A percentile compares a stretch with the other conserved stretches of the same genome.
Conservation (phyloP, 1,140 invertebrate species). For the Nylanderia fulva region DNA sequence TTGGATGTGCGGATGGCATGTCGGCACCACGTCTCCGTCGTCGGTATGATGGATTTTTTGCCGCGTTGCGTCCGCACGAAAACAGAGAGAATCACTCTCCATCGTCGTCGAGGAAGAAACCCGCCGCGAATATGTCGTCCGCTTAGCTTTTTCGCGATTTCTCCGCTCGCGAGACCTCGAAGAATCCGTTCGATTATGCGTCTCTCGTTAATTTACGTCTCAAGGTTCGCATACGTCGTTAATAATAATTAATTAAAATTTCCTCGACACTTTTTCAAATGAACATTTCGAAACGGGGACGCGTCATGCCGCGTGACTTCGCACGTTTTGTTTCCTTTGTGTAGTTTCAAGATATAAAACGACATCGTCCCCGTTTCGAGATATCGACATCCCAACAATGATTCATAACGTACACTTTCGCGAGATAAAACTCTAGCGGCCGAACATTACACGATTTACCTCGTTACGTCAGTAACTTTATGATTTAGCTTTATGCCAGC, state of each 20-base stretch:
- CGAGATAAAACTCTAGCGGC: neutral
- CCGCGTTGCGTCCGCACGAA: neutral
- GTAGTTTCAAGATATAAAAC: neutral
- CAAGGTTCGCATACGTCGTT: neutral
- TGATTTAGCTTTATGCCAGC: neutral
- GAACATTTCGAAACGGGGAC: no score
- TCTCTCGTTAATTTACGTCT: conserved; percentile 1
- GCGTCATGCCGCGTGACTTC: neutral
- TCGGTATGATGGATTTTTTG: conserved; percentile 75
- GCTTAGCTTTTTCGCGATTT: neutral
- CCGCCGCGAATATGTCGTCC: conserved; percentile 43
- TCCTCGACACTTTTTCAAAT: no score
- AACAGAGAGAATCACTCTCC: conserved; percentile 36
- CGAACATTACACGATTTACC: neutral
- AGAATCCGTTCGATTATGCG: neutral
- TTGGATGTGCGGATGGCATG: conserved; percentile 67
- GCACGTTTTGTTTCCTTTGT: neutral
- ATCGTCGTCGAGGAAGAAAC: conserved; percentile 35
- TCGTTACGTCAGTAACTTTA: neutral
- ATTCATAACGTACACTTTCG: neutral
- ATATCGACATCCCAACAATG: neutral
- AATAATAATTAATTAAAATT: neutral
- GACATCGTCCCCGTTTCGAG: neutral
- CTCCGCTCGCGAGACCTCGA: neutral
- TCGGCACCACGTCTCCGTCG: conserved; percentile 68